phyloP scores from a whole-genome alignment of 1,140 invertebrate species.

The Rhyzopertha dominica region DNA sequence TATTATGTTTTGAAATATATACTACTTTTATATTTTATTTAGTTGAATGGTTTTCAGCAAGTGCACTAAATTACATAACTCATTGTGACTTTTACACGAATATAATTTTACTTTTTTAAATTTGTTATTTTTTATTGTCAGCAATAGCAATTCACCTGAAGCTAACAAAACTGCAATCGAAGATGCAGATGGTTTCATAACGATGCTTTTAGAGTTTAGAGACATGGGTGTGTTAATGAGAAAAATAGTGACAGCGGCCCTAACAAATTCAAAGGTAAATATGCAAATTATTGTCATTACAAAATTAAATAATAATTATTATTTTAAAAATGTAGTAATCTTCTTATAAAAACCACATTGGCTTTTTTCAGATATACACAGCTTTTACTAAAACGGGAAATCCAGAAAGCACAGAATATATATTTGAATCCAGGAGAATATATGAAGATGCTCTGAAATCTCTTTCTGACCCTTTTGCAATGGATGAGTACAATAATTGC shows the following conservation, averaged over 20 bases:
- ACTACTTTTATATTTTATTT: too few species aligned
- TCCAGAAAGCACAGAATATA: slow-evolving; percentile 59
- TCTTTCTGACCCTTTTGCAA: slow-evolving; percentile 74
- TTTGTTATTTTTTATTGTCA: too few species aligned
- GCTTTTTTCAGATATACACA: slow-evolving; percentile 52
- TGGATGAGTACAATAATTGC: slow-evolving; percentile 71
- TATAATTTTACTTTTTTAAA: too few species aligned
- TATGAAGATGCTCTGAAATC: slow-evolving; percentile 75
- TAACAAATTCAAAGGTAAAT: slow-evolving; percentile 75
- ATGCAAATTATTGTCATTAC: too few species aligned
- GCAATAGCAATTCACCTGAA: slow-evolving; percentile 46
- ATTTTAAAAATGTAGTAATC: too few species aligned
- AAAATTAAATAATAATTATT: too few species aligned
- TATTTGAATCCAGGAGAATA: slow-evolving; percentile 65
- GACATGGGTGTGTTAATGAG: slow-evolving; percentile 94
- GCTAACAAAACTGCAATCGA: slow-evolving; percentile 61
- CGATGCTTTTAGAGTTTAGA: slow-evolving; percentile 87
- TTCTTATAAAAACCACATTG: too few species aligned
- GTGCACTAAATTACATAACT: too few species aligned
- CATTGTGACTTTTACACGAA: too few species aligned
- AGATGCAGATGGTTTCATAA: slow-evolving; percentile 78
- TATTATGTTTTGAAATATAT: too few species aligned
- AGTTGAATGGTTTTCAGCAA: too few species aligned
- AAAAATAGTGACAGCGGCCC: slow-evolving; percentile 80
- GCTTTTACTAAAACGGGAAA: slow-evolving; percentile 56